Evolutionary conservation across 2,113 vertebrate species (phyloP).

Genomic region (Poecile atricapillus): DNA sequence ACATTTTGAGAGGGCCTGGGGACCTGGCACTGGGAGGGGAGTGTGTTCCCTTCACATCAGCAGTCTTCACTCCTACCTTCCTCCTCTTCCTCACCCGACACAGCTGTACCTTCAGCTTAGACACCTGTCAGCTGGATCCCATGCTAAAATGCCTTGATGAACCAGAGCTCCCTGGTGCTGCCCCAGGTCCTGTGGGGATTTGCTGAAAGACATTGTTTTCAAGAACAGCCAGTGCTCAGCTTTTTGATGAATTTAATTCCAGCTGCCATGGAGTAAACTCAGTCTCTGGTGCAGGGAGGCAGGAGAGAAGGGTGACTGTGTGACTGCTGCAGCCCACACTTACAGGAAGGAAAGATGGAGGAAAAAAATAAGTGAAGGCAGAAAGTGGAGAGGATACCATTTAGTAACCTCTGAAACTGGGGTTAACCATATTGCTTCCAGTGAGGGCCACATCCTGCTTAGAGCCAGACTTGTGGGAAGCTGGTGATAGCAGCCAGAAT

Average conservation of each 20-base stretch:
- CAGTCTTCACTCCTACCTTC: not conserved
- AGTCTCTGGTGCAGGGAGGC: not conserved
- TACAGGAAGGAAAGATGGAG: not conserved
- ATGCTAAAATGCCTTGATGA: not conserved
- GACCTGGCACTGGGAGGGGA: not conserved
- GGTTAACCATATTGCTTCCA: not conserved
- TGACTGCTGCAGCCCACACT: not conserved
- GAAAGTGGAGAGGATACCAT: not conserved
- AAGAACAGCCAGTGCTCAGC: not conserved
- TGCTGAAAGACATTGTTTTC: not conserved
- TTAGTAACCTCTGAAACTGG: constrained; percentile 11
- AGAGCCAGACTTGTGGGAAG: not conserved
- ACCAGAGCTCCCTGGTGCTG: not conserved
- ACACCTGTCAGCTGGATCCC: not conserved
- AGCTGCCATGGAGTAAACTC: not conserved
- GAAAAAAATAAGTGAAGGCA: not conserved
- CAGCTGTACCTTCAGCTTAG: not conserved
- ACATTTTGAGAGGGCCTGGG: accelerated
- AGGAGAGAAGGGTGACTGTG: not conserved
- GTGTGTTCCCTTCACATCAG: not conserved
- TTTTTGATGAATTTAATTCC: not conserved
- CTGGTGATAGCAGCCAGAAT: constrained; percentile 23
- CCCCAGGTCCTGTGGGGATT: not conserved
- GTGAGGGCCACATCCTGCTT: not conserved
- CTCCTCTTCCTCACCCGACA: not conserved